A percentile compares a stretch with the other conserved stretches of the same genome.
phyloP scores from a whole-genome alignment of 2,888 invertebrate species.

The Resseliella maxima region DNA sequence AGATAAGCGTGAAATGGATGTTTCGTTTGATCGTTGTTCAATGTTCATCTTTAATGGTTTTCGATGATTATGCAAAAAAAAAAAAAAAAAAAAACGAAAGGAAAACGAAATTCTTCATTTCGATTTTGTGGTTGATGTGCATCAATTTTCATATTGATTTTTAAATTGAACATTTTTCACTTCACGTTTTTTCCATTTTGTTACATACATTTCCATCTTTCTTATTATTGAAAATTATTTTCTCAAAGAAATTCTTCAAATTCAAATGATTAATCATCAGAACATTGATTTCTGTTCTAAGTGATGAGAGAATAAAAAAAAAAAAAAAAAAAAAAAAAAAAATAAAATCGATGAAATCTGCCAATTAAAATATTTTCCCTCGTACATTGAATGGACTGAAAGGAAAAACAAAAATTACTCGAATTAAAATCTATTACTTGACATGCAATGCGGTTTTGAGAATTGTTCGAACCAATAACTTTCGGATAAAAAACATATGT shows the following conservation, averaged over 20 bases:
- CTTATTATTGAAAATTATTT: not conserved
- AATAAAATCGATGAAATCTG: not conserved
- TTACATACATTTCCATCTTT: not conserved
- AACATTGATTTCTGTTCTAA: not conserved
- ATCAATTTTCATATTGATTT: not conserved
- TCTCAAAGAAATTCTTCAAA: not conserved
- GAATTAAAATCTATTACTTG: slow-evolving; percentile 7
- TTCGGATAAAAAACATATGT: not conserved
- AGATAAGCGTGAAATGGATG: slow-evolving; percentile 53
- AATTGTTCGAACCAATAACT: not conserved
- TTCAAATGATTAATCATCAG: not conserved
- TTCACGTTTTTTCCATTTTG: not conserved
- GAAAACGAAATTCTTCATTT: slow-evolving; percentile 18
- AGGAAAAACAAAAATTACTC: not conserved
- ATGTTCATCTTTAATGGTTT: not conserved
- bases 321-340: too few relatives aligned
- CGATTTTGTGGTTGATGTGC: not conserved
- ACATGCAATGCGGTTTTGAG: not conserved
- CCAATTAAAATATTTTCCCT: not conserved
- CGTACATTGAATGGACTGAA: not conserved
- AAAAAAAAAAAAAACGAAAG: not conserved
- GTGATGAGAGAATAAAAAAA: too few relatives aligned
- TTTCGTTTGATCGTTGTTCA: slow-evolving; percentile 30
- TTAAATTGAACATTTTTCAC: not conserved
- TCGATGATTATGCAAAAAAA: slow-evolving; percentile 45